Evolutionary conservation across 1,140 invertebrate species (phyloP).

Genomic region (Trichomalopsis sarcophagae): DNA sequence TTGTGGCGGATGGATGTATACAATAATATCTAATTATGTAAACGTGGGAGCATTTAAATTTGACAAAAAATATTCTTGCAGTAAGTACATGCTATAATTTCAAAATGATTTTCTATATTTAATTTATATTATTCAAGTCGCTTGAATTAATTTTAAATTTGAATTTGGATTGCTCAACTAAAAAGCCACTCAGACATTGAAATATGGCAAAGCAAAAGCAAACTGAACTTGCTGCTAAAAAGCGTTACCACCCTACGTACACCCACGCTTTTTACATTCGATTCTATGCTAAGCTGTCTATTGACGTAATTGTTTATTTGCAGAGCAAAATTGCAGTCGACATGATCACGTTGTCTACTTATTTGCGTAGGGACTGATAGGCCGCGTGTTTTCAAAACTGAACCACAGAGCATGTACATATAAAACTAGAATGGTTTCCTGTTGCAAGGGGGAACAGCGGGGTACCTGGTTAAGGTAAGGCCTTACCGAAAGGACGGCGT

Average conservation of each 20-base stretch:
- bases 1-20: not conserved
- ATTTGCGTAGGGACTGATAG: constrained; percentile 43
- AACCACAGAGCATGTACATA: not conserved
- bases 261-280: constrained; percentile 14
- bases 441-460: constrained; percentile 1
- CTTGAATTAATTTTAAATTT: not conserved
- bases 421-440: constrained; percentile 44
- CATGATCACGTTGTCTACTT: not conserved
- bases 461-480: constrained; percentile 4
- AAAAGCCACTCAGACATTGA: too few species aligned
- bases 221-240: not conserved
- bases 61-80: not conserved
- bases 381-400: not conserved
- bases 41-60: not conserved
- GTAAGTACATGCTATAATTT: too few species aligned
- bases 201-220: not conserved
- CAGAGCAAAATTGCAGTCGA: constrained; percentile 5
- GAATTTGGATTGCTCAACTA: too few species aligned
- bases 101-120: too few species aligned
- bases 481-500: not conserved
- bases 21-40: not conserved
- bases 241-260: not conserved
- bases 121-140: too few species aligned
- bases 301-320: constrained; percentile 44
- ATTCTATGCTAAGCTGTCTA: not conserved